Evolutionary conservation across 2,888 invertebrate genomes (phyloP), one percentile per base, ranked within the genome.

Genomic region (Julus scandinavius): DNA sequence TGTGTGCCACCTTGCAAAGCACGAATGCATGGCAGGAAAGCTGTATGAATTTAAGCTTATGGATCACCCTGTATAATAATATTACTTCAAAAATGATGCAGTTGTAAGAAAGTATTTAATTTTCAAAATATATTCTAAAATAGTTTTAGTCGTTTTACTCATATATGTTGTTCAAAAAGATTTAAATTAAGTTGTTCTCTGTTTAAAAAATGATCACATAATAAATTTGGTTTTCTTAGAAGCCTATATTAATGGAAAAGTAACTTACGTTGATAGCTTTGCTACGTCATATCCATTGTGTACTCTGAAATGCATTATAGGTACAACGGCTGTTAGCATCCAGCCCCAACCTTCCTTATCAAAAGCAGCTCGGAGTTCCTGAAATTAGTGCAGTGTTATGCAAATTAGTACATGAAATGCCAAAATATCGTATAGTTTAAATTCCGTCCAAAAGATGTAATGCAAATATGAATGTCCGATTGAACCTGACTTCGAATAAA

Each of bases 201-300:
- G 29, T 29, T 29, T 29, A 29, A 50, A 50, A 50, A 50, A 29
- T 29, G 29, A 29, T 29, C 29, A 29, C 29, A 29, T 29, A 29
- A 29, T 29, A 29, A 0, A 29, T 29, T 29, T 29, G 29, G 29
- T 29, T 29, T 29, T 29, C 29, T 29, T 29, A 29, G 29, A 29
- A 29, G 29, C 29, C 29, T 29, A 29, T 29, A 29, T 29, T 29
- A 29, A 1, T 29, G 29, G 29, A 29, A 45, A n/a, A 29, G 5
- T 17, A 72, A n/a, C 84, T 49, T 72, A 89, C 88, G 87, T 84
- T 11, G 88, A 87, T 63, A 89, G 80, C 72, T 89, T 87, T 29
- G 72, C 88, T n/a, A 90, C 89, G 45, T 90, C 89, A 72, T 90
- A 90, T 41, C 90, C 90, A 17, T 63, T 89, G n/a, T 89, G 88